These are phyloP conservation scores for Oegoconia quadripuncta DNA, from an alignment of 2,888 invertebrate species.

Conservation along the genomic window DNA sequence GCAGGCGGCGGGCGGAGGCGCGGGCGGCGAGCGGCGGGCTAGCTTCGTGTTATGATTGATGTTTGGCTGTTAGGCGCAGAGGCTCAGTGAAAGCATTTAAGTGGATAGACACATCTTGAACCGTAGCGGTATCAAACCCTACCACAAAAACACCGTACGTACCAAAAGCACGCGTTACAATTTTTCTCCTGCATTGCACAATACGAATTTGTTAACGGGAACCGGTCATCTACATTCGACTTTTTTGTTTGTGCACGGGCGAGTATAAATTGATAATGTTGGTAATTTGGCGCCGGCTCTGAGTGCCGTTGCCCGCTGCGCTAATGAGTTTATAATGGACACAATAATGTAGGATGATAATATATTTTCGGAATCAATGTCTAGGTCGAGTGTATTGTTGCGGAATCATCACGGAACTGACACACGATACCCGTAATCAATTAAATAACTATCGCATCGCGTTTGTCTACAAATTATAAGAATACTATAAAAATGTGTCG, in stretches of 20 bases:
- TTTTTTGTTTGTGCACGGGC: slow-evolving; percentile 76
- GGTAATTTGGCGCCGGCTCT: slow-evolving; percentile 74
- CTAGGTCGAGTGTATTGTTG: slow-evolving; percentile 51
- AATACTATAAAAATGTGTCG: not conserved
- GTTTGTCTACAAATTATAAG: no score
- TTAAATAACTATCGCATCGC: not conserved
- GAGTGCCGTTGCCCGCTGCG: slow-evolving; percentile 75
- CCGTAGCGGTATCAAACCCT: slow-evolving; percentile 66
- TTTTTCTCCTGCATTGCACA: slow-evolving; percentile 77
- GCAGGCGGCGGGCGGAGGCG: not conserved
- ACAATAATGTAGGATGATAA: slow-evolving; percentile 70
- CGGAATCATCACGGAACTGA: slow-evolving; percentile 6
- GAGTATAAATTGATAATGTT: slow-evolving; percentile 77
- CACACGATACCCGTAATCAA: not conserved
- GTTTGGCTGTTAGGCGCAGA: slow-evolving; percentile 25
- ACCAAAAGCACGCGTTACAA: slow-evolving; percentile 70
- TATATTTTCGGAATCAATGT: slow-evolving; percentile 75
- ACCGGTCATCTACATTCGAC: slow-evolving; percentile 70
- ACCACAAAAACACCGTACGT: slow-evolving; percentile 51
- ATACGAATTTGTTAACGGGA: slow-evolving; percentile 78
- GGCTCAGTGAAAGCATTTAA: slow-evolving; percentile 66
- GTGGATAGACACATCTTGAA: slow-evolving; percentile 48
- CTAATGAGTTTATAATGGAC: slow-evolving; percentile 78
- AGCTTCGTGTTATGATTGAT: slow-evolving; percentile 49
- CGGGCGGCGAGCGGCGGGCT: slow-evolving; percentile 8